Conservation (phyloP, 2,888 invertebrate species). For the Syritta pipiens region DNA sequence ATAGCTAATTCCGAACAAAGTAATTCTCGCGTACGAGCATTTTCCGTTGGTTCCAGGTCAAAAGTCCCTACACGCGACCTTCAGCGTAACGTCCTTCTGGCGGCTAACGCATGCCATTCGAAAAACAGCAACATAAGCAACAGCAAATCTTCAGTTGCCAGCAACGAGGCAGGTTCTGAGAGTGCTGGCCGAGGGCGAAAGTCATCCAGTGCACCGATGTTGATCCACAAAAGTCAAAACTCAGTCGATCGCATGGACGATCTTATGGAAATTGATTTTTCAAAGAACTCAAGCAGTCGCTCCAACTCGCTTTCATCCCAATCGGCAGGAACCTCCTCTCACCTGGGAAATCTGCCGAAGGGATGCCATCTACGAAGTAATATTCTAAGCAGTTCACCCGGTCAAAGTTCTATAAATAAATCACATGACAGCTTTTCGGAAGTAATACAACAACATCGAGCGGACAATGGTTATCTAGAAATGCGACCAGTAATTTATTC, state of each 20-base stretch:
- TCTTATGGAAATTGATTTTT: constrained; percentile 90
- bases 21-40: constrained; percentile 84
- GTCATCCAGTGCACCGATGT: constrained; percentile 85
- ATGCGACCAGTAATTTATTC: constrained; percentile 81
- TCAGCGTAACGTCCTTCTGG: constrained; percentile 75
- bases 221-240: constrained; percentile 80
- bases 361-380: constrained; percentile 38
- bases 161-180: constrained; percentile 68
- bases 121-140: constrained; percentile 71
- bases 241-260: constrained; percentile 86
- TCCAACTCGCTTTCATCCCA: constrained; percentile 67
- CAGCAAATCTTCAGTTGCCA: constrained; percentile 71
- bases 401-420: constrained; percentile 22
- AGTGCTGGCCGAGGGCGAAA: constrained; percentile 79
- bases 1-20: constrained; percentile 79
- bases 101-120: constrained; percentile 66
- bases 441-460: constrained; percentile 30
- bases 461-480: constrained; percentile 82
- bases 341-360: constrained; percentile 37
- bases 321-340: constrained; percentile 42
- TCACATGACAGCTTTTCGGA: constrained; percentile 67
- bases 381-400: constrained; percentile 41
- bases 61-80: constrained; percentile 79
- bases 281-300: constrained; percentile 76
- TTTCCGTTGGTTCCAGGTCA: constrained; percentile 87